Base-by-base conservation (phyloP, 2,888 invertebrate genomes). In the Petrolisthes manimaculis region DNA sequence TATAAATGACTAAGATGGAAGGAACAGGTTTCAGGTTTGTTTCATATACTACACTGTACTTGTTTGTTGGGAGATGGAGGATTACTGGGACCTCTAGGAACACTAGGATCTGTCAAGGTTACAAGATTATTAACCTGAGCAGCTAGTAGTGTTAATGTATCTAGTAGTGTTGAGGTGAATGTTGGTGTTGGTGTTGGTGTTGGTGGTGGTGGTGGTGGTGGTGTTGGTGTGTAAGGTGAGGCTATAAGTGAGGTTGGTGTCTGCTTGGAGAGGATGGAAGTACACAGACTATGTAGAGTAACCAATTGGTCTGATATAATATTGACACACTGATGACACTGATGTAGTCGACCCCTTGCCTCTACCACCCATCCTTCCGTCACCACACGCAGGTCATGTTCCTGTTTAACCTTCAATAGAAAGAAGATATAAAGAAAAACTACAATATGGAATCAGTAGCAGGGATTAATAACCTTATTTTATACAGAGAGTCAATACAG, bases 311-410 rank as follows among this genome's bases (percentile, higher is more conserved):
- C 79, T 6, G 83, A 53, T 12, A 88, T 56, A 18, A 69, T 37
- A 18, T 80, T 69, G 24, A 86, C 80, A 51, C 83, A 37, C 53
- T 89, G 83, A 80, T 89, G 87, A 74, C 90, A 89, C 67, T 90
- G 80, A n/a, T 89, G 80, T 18, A 91, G 86, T 24, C 85, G 89
- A n/a, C 85, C 86, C 18, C 90, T 85, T 51, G 89, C 87, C 71
- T 91, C 90, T 21, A 90, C 86, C 74, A 91, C 87, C 87, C 90
- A 85, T 18, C 81, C 77, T 69, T 91, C 91, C 12, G 91, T 89
- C 56, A 88, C 83, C 18, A 56, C 79, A 71, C 88, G 84, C 51
- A 89, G 83, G 81, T 91, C 81, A 71, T 78, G 83, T 78, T 89
- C 91, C 67, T 91, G 89, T 14, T 56, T 81, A 37, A 88, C 84